Evolutionary conservation across 2,797 vertebrate species (phyloP), one percentile per base, ranked within the genome.

Genomic region (Triplophysa bombifrons): DNA sequence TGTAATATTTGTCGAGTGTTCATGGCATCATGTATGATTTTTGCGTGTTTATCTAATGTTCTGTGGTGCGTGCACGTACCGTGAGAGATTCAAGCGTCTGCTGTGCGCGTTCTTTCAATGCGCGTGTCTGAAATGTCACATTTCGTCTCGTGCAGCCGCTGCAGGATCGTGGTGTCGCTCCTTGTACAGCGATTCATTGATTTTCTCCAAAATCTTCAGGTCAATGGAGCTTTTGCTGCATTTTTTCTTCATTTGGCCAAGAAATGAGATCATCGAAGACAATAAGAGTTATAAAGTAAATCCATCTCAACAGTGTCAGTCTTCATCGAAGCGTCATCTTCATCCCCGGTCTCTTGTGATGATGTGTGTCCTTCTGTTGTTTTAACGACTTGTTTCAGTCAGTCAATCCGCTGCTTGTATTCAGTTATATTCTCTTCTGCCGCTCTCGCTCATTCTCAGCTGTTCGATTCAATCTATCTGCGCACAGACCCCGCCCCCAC

Each of bases 71-170:
- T 46, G 80, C 76, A 87, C 91, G 79, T 92, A 93, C 93, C 93
- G 92, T n/a, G 74, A 83, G 86, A 76, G 84, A 87, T 83, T 88
- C 88, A 82, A 91, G 88, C 86, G 87, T 87, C 86, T 84, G 55
- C 10, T 83, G 11, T 74, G 84, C 74, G 60, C 46, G 85, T 81
- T 41, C 71, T 65, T 63, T 78, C 78, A 79, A 76, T 82, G 77
- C 56, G 86, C 86, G 84, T 79, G 85, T 83, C 76, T 76, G 66
- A 86, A 90, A 89, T 87, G 88, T 93, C 91, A 93, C 92, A 94
- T 94, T 87, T 92, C 91, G 89, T 84, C 87, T 61, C 66, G 77
- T 84, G 78, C 76, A 60, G 67, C 55, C 66, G 83, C 46, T 48
- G 46, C 74, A 16, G 5, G 10, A 75, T 72, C 74, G 19, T 56